Evolutionary conservation across 2,797 vertebrate genomes (phyloP), one percentile per base, ranked within the genome.

Genomic region (Clamator glandarius): DNA sequence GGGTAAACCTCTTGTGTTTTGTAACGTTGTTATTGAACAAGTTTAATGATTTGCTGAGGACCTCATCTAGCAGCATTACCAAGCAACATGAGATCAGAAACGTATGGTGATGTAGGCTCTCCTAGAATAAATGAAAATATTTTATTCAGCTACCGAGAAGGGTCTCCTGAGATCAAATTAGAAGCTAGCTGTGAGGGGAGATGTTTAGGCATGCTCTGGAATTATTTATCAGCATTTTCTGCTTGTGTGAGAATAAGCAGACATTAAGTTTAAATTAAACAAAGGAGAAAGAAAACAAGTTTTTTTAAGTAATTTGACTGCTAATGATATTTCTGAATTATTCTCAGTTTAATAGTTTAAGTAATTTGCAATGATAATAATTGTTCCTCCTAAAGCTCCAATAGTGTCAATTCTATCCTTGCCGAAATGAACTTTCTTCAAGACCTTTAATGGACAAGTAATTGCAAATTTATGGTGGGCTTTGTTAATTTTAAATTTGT

Each of bases 141-240:
- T 97, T 98, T 97, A 97, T 98, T 98, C 97, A 97, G 97, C 97
- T 98, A 97, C 96, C 70, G 95, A 96, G 95, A 97, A 97, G 82
- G 97, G 97, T 98, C 97, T 97, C 98, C 88, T 92, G 98, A 97
- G 98, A 98, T 98, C 98, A 98, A 98, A 98, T 98, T 98, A 98
- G 97, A 97, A 97, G 97, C 97, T 98, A 93, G 96, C 97, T 98
- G 97, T 98, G 98, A 98, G 98, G 97, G 97, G 97, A 98, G 97
- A 97, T 98, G 96, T 97, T 98, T 98, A 98, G 97, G 97, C 97
- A 98, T 97, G 97, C 96, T 96, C 97, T 97, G 96, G 98, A 98
- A 98, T 98, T 98, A 98, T 98, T 98, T 98, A 98, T 98, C 97
- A 97, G 97, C 95, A 97, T 98, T 98, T 98, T 98, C 96, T 97